Base-by-base conservation (phyloP, 2,113 vertebrate genomes). In the Sterrhoptilus dennistouni region DNA sequence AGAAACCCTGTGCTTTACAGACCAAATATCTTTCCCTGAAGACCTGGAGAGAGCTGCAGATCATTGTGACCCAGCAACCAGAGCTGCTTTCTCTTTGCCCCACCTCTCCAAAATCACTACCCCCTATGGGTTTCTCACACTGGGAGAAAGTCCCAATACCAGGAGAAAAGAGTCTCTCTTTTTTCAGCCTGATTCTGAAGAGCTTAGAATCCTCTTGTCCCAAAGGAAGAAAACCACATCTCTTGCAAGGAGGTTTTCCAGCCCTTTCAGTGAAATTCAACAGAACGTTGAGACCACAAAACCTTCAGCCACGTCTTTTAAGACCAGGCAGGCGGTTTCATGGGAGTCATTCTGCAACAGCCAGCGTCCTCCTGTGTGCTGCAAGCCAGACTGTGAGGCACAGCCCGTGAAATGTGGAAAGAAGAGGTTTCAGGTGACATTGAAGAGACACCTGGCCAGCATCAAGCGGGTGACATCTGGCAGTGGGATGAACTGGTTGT, bases 31-130 rank as follows among this genome's bases (percentile, higher is more conserved):
- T 69, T 76, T 61, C 11, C 61, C 64, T 42, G 65, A 83, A 42
- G 49, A 96, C 23, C 5, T 96, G 64, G 88, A 97, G 36, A 82
- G 57, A 93, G 88, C 60, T n/a, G 64, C 75, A 59, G 47, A 90
- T 33, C 95, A 97, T 2, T 95, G 94, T 12, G 97, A 98, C 36
- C 95, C 96, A 7, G 95, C 75, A 60, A 97, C 96, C 0, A 91
- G 82, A n/a, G 97, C 97, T 50, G 96, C 96, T 6, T 81, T 98
- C 7, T 98, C 95, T 72, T 89, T 98, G 52, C 96, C 96, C 2
- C 96, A 98, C 15, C 96, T 98, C 11, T 84, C 95, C 68, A 98
- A 98, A 96, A 88, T 98, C 79, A 98, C 95, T 13, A 97, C 93
- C 0, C 97, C 94, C 0, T 98, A 97, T 0, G 97, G 96, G 7